Evolutionary conservation across 2,797 vertebrate genomes (phyloP).

Genomic region (Pristis pectinata): DNA sequence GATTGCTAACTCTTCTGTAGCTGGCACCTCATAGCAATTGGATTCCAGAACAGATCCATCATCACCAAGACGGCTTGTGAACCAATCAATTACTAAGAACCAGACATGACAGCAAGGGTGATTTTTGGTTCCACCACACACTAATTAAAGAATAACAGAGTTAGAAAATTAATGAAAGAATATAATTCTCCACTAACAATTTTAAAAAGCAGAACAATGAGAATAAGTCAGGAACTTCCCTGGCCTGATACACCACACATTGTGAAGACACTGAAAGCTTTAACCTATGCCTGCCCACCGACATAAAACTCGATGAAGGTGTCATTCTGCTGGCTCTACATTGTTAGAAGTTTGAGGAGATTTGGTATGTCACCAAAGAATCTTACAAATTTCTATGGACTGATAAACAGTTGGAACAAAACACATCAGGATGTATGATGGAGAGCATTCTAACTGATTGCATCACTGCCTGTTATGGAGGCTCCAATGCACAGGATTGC

Average conservation of each 20-base stretch:
- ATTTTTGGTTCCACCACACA: not conserved
- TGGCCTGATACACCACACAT: no score
- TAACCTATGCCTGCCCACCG: not conserved
- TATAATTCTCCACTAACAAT: not conserved
- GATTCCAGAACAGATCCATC: not conserved
- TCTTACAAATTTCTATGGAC: no score
- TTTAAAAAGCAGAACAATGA: not conserved
- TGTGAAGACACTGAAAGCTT: not conserved
- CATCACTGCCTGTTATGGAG: no score
- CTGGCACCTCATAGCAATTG: not conserved
- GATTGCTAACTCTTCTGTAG: not conserved
- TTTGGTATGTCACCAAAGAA: not conserved
- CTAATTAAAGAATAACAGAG: not conserved
- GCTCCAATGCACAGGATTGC: no score
- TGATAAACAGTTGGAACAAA: no score
- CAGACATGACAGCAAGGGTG: not conserved
- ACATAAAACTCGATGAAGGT: not conserved
- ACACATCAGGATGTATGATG: no score
- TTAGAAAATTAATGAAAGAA: not conserved
- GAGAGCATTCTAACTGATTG: no score
- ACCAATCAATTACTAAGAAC: not conserved
- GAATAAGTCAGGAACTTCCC: no score
- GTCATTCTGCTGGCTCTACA: not conserved
- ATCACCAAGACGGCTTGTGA: not conserved
- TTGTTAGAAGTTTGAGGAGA: no score